These are phyloP conservation scores for Cheilosia vulpina DNA, from an alignment of 2,888 invertebrate genomes.

Conservation along the genomic window DNA sequence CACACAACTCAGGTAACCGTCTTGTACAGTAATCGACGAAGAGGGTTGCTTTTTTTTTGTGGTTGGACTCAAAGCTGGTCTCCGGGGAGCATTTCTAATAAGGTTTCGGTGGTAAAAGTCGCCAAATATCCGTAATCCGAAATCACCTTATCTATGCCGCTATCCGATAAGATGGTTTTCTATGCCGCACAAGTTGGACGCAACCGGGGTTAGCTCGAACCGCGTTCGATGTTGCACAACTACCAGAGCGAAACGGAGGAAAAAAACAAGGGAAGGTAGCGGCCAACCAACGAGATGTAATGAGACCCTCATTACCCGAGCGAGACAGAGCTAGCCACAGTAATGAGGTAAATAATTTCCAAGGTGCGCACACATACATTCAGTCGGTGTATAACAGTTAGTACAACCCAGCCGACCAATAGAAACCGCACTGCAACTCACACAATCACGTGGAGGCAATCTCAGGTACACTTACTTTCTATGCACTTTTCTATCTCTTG, in stretches of 20 bases:
- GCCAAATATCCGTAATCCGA: not conserved
- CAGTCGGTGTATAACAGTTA: slow-evolving; percentile 68
- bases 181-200: slow-evolving; percentile 19
- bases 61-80: slow-evolving; percentile 33
- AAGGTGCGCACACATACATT: slow-evolving; percentile 34
- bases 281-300: slow-evolving; percentile 72
- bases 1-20: slow-evolving; percentile 43
- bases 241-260: slow-evolving; percentile 1
- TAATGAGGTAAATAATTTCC: slow-evolving; percentile 71
- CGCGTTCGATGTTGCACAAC: slow-evolving; percentile 11
- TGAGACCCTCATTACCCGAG: slow-evolving; percentile 74
- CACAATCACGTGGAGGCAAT: slow-evolving; percentile 47
- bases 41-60: slow-evolving; percentile 59
- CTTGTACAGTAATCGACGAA: slow-evolving; percentile 16
- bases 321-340: slow-evolving; percentile 70
- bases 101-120: not conserved
- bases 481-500: slow-evolving; percentile 74
- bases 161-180: slow-evolving; percentile 34
- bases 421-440: slow-evolving; percentile 67
- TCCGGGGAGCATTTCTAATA: slow-evolving; percentile 1
- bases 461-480: slow-evolving; percentile 60
- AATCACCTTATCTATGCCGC: slow-evolving; percentile 32
- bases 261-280: slow-evolving; percentile 61
- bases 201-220: not conserved
- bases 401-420: slow-evolving; percentile 50